Percentiles rank a stretch among this genome's conserved stretches.
phyloP scores from a whole-genome alignment of 2,797 vertebrate species.

The Diplodus puntazzo region DNA sequence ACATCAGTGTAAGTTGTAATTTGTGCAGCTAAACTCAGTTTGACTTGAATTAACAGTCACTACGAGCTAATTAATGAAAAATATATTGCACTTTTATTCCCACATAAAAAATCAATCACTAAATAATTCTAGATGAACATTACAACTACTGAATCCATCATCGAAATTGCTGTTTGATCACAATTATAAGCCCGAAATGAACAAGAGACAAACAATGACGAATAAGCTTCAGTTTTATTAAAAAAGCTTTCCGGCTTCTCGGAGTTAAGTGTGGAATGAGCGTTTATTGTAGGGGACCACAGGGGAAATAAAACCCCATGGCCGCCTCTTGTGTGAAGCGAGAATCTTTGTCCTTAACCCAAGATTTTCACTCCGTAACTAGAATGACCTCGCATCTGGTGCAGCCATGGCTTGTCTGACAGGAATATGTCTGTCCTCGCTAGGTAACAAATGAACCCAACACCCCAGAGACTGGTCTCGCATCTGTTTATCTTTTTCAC shows the following conservation, averaged over 20 bases:
- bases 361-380: slow-evolving; percentile 77
- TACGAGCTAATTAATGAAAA: slow-evolving; percentile 4
- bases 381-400: slow-evolving; percentile 85
- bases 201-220: slow-evolving; percentile 49
- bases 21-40: background rate
- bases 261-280: slow-evolving; percentile 53
- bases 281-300: slow-evolving; percentile 69
- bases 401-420: slow-evolving; percentile 78
- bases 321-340: slow-evolving; percentile 66
- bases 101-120: background rate
- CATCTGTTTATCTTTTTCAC: slow-evolving; percentile 86
- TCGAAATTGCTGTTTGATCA: slow-evolving; percentile 4
- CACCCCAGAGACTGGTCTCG: slow-evolving; percentile 80
- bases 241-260: slow-evolving; percentile 31
- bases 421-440: slow-evolving; percentile 83
- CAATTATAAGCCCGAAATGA: slow-evolving; percentile 11
- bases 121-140: slow-evolving; percentile 8
- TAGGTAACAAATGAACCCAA: slow-evolving; percentile 87
- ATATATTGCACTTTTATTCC: background rate
- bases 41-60: background rate
- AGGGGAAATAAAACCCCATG: slow-evolving; percentile 79
- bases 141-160: slow-evolving; percentile 25
- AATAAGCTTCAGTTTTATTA: slow-evolving; percentile 52
- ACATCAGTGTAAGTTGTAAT: background rate
- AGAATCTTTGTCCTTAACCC: slow-evolving; percentile 81